phyloP scores from a whole-genome alignment of 2,888 invertebrate genomes.

The Lomographa bimaculata region DNA sequence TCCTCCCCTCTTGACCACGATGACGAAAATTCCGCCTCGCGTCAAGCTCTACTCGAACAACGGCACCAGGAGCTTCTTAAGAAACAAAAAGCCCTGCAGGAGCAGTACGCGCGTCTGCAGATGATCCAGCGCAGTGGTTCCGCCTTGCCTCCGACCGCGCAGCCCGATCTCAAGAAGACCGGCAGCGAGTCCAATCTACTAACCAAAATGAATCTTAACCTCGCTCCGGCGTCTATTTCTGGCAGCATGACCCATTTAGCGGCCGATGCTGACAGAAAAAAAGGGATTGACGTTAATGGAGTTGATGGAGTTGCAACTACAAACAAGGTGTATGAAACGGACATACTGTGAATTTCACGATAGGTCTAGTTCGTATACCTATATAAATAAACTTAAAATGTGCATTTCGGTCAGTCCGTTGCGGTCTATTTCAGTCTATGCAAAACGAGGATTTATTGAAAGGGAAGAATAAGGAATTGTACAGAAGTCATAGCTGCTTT shows the following conservation, averaged over 20 bases:
- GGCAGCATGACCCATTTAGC: conserved; percentile 73
- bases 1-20: conserved; percentile 60
- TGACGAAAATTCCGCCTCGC: conserved; percentile 45
- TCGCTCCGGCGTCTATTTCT: conserved; percentile 73
- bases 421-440: too few relatives aligned
- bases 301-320: conserved; percentile 81
- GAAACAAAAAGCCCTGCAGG: conserved; percentile 94
- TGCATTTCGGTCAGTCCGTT: too few relatives aligned
- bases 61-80: conserved; percentile 94
- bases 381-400: too few relatives aligned
- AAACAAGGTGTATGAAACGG: conserved; percentile 95
- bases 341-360: conserved; percentile 97
- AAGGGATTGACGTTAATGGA: conserved; percentile 28
- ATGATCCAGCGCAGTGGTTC: conserved; percentile 92
- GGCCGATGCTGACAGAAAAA: conserved; percentile 42
- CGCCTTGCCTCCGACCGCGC: conserved; percentile 84
- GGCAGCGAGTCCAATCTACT: conserved; percentile 94
- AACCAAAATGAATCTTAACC: conserved; percentile 91
- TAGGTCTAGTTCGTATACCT: too few relatives aligned
- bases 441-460: too few relatives aligned
- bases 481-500: too few relatives aligned
- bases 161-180: conserved; percentile 91
- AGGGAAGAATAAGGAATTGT: too few relatives aligned
- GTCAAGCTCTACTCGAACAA: conserved; percentile 91
- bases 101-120: conserved; percentile 95